phyloP scores from a whole-genome alignment of 2,797 vertebrate genomes.

The Sarcoramphus papa region DNA sequence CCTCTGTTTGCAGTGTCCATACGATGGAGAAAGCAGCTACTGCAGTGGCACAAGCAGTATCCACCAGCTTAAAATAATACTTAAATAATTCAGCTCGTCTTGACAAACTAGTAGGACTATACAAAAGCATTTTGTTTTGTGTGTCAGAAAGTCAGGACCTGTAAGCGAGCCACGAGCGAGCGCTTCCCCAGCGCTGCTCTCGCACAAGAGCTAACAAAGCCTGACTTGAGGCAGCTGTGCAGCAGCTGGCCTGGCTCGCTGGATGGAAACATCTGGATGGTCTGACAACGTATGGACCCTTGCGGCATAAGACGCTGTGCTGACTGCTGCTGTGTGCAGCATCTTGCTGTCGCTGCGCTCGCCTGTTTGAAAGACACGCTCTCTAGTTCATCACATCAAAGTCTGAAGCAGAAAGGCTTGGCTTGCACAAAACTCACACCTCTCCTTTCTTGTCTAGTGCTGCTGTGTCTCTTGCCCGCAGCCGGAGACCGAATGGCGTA shows the following conservation, averaged over 20 bases:
- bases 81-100: neutral
- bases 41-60: neutral
- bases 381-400: conserved; percentile 23
- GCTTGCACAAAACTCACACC: neutral
- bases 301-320: conserved; percentile 1
- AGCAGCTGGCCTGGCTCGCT: conserved; percentile 63
- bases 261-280: conserved; percentile 65
- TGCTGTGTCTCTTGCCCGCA: neutral
- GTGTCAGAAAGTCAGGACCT: neutral
- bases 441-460: neutral
- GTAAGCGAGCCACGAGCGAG: neutral
- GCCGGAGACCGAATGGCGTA: fast-evolving
- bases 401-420: neutral
- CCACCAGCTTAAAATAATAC: neutral
- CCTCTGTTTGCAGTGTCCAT: neutral
- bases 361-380: neutral
- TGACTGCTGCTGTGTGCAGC: conserved; percentile 18
- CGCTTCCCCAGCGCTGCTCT: neutral
- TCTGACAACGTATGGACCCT: neutral
- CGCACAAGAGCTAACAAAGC: conserved; percentile 4
- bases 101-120: neutral
- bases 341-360: neutral
- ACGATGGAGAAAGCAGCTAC: neutral
- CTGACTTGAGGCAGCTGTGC: conserved; percentile 56
- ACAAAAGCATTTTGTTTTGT: neutral